Evolutionary conservation across 92 coral and sea anemone genomes (phyloP).

Genomic region (Phymanthus crucifer): DNA sequence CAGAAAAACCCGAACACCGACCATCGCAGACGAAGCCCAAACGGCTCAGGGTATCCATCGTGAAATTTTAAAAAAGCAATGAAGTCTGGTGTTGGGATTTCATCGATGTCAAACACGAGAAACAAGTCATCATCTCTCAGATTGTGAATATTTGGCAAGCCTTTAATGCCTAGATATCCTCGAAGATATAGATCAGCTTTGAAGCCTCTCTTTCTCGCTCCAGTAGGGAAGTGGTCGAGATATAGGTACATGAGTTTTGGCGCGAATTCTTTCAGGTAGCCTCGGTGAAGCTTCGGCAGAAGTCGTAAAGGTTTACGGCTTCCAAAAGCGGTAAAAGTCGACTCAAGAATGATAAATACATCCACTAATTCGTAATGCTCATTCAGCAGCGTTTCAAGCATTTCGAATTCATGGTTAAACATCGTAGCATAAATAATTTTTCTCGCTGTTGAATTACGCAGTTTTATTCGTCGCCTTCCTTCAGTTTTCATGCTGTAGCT

Average conservation of each 20-base stretch:
- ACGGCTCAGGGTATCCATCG: constrained; percentile 41
- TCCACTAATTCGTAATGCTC: constrained; percentile 37
- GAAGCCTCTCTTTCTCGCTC: constrained; percentile 38
- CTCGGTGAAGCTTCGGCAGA: constrained; percentile 41
- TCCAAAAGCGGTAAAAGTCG: constrained; percentile 33
- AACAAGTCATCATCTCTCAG: constrained; percentile 33
- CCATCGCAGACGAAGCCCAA: constrained; percentile 39
- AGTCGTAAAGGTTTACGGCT: constrained; percentile 37
- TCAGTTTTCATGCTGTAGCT: constrained; percentile 23
- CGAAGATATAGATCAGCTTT: constrained; percentile 29
- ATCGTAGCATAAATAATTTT: constrained; percentile 27
- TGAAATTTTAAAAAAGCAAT: constrained; percentile 38
- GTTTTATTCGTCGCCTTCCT: constrained; percentile 5
- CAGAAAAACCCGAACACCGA: constrained; percentile 41
- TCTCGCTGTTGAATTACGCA: constrained; percentile 27
- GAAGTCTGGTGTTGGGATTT: constrained; percentile 29
- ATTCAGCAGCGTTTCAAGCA: constrained; percentile 37
- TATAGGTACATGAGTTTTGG: constrained; percentile 32
- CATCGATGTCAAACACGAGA: constrained; percentile 34
- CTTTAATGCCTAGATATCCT: constrained; percentile 17
- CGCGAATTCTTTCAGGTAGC: constrained; percentile 27
- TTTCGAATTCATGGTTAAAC: constrained; percentile 48
- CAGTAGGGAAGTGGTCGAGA: constrained; percentile 41
- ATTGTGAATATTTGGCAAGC: constrained; percentile 19
- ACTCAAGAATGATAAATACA: constrained; percentile 36